phyloP scores from a whole-genome alignment of 2,797 vertebrate species.

The Sphaeramia orbicularis region DNA sequence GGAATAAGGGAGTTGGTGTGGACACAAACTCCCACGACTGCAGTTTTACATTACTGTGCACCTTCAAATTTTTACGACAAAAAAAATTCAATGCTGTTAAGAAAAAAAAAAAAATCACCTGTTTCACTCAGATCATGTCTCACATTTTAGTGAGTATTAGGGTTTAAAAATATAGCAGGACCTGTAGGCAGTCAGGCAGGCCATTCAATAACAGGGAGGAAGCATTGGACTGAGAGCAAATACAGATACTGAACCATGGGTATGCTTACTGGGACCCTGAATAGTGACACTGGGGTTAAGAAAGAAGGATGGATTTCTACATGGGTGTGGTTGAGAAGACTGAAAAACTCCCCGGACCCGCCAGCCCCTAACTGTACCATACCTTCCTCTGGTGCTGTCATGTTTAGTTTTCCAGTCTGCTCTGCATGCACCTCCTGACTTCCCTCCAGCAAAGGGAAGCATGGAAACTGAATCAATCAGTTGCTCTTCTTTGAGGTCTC shows the following conservation, averaged over 20 bases:
- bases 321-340: conserved; percentile 30
- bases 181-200: conserved; percentile 8
- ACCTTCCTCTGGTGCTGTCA: conserved; percentile 48
- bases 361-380: conserved; percentile 35
- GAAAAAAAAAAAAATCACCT: conserved; percentile 15
- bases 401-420: conserved; percentile 77
- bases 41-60: no score
- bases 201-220: conserved; percentile 47
- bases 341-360: conserved; percentile 5
- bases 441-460: conserved; percentile 48
- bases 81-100: no score
- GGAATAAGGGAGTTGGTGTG: neutral
- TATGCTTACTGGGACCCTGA: conserved; percentile 40
- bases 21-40: no score
- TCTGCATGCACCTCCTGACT: conserved; percentile 37
- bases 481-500: conserved; percentile 65
- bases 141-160: conserved; percentile 20
- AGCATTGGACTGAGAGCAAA: conserved; percentile 55
- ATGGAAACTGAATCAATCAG: conserved; percentile 67
- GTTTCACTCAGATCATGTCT: conserved; percentile 28
- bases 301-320: conserved; percentile 28
- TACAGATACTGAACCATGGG: conserved; percentile 63
- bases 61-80: no score
- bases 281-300: conserved; percentile 20
- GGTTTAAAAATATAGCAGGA: conserved; percentile 49